A percentile compares a stretch with the other conserved stretches of the same genome.
phyloP scores from a whole-genome alignment of 2,797 vertebrate genomes.

The Poeciliopsis gracilis region DNA sequence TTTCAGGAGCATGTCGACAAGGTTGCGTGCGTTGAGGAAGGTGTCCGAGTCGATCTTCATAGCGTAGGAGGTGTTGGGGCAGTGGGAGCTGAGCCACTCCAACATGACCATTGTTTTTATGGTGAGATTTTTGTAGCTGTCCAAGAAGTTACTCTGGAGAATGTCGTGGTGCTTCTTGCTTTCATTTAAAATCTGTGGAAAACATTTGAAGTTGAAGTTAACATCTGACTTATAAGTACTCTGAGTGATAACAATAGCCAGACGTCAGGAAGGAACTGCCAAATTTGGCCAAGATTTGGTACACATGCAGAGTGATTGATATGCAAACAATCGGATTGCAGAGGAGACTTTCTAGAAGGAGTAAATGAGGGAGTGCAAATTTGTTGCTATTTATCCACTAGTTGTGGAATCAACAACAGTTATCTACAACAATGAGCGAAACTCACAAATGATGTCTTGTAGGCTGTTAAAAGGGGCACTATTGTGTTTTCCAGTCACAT shows the following conservation, averaged over 20 bases:
- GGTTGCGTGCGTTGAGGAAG: conserved; percentile 75
- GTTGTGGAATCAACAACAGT: not conserved
- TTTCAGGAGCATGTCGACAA: conserved; percentile 40
- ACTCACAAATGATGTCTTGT: no score
- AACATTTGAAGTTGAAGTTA: not conserved
- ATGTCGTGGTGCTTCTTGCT: conserved; percentile 63
- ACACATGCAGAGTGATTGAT: not conserved
- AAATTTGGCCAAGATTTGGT: not conserved
- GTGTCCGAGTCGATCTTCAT: conserved; percentile 76
- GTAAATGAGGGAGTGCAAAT: not conserved
- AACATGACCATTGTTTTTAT: conserved; percentile 76
- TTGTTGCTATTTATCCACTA: not conserved
- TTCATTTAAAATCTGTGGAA: conserved; percentile 52
- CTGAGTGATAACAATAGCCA: not conserved
- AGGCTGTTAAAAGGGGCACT: no score
- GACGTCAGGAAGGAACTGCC: not conserved
- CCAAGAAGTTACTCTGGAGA: conserved; percentile 74
- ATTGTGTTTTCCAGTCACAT: no score
- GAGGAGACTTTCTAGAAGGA: not conserved
- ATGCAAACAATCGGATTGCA: not conserved
- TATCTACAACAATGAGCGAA: no score
- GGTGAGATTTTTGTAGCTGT: conserved; percentile 78
- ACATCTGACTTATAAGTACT: not conserved
- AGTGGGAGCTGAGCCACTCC: conserved; percentile 70
- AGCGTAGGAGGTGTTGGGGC: conserved; percentile 61